Base-by-base conservation (phyloP, 1,140 invertebrate species). In the Mamestra configurata region DNA sequence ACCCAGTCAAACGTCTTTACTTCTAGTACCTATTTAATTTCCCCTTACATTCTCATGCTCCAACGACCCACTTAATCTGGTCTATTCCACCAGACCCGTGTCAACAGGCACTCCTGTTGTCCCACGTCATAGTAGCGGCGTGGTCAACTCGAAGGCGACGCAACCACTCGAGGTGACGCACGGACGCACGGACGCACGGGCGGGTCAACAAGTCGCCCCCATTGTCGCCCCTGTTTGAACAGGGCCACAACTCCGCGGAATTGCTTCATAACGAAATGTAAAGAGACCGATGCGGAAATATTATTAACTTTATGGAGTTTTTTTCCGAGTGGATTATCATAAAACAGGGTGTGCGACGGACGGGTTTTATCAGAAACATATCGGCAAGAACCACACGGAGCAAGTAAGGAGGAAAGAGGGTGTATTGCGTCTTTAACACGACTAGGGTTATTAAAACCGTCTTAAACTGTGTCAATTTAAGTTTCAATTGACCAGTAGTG, bases 131-230 rank as follows among this genome's bases (percentile, higher is more conserved):
- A 10, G 8, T 20, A 18, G 11, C 35, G 35, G 59, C 31, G 59
- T 37, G 59, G 59, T 64, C 59, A 64, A 31, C 57, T n/a, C 59
- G 31, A 40, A 10, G 24, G 40, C 22, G 40, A 49, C 27, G 73
- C 27, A 76, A 76, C 31, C 57, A 40, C 24, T 40, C 18, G 15
- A 55, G 72, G n/a, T n/a, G n/a, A n/a, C n/a, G n/a, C n/a, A n/a
- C n/a, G n/a, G n/a, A n/a, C n/a, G n/a, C n/a, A n/a, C n/a, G n/a
- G 77, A 79, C 77, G 68, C 68, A 79, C 77, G 77, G 24, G 27
- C 35, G 68, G 68, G 66, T 79, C 68, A 79, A 61, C 66, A 72
- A 49, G 37, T 57, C 68, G 13, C 57, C 72, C 55, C 55, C n/a
- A 31, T 5, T 3, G 27, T 31, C 27, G 5, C 27, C 27, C 27